Evolutionary conservation across 2,797 vertebrate species (phyloP).

Genomic region (Babyrousa celebensis): DNA sequence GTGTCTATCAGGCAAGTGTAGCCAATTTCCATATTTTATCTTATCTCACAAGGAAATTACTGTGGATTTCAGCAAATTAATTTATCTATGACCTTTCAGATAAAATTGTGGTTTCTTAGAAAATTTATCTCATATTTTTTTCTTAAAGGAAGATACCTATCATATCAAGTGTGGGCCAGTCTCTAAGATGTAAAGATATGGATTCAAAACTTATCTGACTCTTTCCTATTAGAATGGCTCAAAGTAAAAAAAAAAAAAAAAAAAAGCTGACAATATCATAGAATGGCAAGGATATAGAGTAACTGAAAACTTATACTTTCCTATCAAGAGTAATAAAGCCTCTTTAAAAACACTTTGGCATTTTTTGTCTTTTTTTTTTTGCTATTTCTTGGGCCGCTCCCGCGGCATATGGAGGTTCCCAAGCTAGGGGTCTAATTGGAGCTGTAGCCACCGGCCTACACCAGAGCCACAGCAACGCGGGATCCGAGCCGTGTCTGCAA

Average conservation of each 20-base stretch:
- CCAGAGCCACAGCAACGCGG: no score
- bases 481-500: no score
- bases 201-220: slow-evolving; percentile 37
- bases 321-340: slow-evolving; percentile 1
- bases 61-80: neutral
- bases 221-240: neutral
- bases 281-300: neutral
- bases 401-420: no score
- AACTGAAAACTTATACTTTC: slow-evolving; percentile 7
- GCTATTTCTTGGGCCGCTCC: no score
- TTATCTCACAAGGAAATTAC: slow-evolving; percentile 30
- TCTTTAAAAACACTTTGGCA: neutral
- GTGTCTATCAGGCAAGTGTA: neutral
- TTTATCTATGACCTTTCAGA: slow-evolving; percentile 23
- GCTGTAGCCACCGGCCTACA: no score
- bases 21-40: neutral
- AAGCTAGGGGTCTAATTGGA: no score
- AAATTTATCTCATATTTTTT: neutral
- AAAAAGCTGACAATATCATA: neutral
- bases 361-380: no score
- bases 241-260: slow-evolving; percentile 28
- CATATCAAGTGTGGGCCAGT: neutral
- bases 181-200: neutral
- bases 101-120: neutral
- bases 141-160: neutral